These are phyloP conservation scores for Atta texana DNA, from an alignment of 1,140 invertebrate genomes.

Conservation along the genomic window DNA sequence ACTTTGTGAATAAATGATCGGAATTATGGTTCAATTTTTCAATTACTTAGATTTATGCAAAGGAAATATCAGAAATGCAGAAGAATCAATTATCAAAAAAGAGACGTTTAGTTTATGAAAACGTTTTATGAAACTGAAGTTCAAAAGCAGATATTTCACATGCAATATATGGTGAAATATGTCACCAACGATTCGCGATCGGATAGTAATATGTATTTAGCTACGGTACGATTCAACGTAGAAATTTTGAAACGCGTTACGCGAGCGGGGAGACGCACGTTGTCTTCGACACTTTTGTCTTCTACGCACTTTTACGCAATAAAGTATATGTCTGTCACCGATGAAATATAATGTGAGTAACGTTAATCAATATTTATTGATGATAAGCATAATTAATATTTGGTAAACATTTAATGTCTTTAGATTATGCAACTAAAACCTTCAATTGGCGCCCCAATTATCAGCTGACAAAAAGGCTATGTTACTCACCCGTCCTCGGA, in stretches of 20 bases:
- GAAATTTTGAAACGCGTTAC: slow-evolving; percentile 44
- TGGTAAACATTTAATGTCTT: slow-evolving; percentile 5
- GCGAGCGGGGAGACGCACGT: background rate
- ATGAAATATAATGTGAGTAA: background rate
- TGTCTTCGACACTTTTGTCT: background rate
- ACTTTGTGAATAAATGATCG: background rate
- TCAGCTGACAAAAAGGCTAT: background rate
- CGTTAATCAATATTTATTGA: background rate
- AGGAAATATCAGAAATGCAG: background rate
- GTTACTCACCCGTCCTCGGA: slow-evolving; percentile 78
- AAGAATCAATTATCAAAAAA: background rate
- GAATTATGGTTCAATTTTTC: background rate
- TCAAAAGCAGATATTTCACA: slow-evolving; percentile 14
- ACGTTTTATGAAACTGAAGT: background rate
- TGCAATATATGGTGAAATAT: slow-evolving; percentile 13
- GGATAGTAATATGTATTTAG: slow-evolving; percentile 40
- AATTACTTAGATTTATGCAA: background rate
- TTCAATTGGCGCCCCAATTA: background rate
- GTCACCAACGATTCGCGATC: slow-evolving; percentile 26
- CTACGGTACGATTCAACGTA: slow-evolving; percentile 20
- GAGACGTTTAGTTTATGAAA: background rate
- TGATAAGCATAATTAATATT: slow-evolving; percentile 19
- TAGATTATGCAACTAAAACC: background rate
- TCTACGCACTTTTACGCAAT: slow-evolving; percentile 27
- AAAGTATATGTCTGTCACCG: background rate